Conservation (phyloP, 1,140 invertebrate genomes). For the Triops longicaudatus region DNA sequence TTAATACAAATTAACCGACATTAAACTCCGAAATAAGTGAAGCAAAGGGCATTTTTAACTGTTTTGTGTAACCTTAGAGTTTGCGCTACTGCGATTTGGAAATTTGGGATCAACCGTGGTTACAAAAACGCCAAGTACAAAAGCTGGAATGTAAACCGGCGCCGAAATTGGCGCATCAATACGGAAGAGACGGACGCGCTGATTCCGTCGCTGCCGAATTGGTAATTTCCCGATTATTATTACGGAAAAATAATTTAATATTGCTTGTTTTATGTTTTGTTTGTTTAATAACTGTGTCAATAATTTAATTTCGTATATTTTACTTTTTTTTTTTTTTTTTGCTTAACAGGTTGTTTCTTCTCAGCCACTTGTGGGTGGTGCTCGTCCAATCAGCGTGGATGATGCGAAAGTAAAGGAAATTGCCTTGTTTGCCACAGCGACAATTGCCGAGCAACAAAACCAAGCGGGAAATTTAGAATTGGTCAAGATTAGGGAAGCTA, state of each 20-base stretch:
- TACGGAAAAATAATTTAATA: not conserved
- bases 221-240: not conserved
- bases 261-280: not conserved
- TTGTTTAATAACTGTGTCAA: not conserved
- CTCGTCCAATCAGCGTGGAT: not conserved
- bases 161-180: not conserved
- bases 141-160: not conserved
- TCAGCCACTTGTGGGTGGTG: not conserved
- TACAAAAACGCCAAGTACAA: not conserved
- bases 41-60: too few relatives aligned
- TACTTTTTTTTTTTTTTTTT: too few relatives aligned
- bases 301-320: too few relatives aligned
- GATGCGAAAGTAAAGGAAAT: not conserved
- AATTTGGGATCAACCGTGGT: not conserved
- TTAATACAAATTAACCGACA: too few relatives aligned
- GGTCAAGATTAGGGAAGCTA: not conserved
- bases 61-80: too few relatives aligned
- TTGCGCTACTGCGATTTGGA: not conserved
- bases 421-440: not conserved
- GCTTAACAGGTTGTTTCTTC: not conserved
- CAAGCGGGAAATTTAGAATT: not conserved
- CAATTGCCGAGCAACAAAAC: not conserved
- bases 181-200: not conserved
- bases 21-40: too few relatives aligned
- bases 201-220: not conserved